phyloP scores from a whole-genome alignment of 2,797 vertebrate genomes.

The Pseudotriccus pelzelni region DNA sequence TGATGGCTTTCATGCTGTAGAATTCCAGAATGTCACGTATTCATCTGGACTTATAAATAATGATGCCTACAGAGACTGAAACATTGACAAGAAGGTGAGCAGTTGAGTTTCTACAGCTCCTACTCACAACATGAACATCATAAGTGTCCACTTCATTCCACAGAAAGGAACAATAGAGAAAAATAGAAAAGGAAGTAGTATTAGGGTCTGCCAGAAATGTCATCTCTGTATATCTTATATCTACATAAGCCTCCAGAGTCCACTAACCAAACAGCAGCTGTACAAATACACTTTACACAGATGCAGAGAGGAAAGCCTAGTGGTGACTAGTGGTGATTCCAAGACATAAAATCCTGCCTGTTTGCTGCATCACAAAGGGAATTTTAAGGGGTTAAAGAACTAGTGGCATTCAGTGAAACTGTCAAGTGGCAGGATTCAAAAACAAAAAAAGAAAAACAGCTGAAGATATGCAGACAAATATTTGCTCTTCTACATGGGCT shows the following conservation, averaged over 20 bases:
- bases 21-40: neutral
- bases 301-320: neutral
- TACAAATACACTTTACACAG: neutral
- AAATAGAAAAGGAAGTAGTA: neutral
- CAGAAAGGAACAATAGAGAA: neutral
- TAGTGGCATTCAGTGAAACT: neutral
- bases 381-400: neutral
- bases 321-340: neutral
- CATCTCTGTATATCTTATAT: neutral
- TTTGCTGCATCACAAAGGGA: neutral
- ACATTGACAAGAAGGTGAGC: neutral
- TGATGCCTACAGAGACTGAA: neutral
- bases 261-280: neutral
- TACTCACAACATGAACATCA: neutral
- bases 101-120: neutral
- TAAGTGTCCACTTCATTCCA: neutral
- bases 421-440: neutral
- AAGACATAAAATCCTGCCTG: neutral
- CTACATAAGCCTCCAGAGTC: neutral
- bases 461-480: neutral
- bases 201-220: neutral
- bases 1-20: neutral
- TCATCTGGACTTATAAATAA: neutral
- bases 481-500: neutral
- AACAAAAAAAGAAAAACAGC: fast-evolving